Evolutionary conservation across 2,797 vertebrate species (phyloP).

Genomic region (Megalops cyprinoides): DNA sequence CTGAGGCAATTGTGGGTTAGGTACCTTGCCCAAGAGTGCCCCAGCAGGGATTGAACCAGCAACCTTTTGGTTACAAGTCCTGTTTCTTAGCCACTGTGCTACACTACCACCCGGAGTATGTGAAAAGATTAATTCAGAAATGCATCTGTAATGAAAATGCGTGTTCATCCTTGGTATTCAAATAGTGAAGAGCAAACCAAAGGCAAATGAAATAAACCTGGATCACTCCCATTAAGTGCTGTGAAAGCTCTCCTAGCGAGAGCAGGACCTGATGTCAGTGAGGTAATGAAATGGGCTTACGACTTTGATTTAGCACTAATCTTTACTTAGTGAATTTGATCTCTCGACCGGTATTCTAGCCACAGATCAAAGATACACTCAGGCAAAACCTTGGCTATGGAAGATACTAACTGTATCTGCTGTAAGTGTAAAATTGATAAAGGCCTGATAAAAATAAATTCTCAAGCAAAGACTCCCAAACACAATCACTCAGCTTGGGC

Average conservation of each 20-base stretch:
- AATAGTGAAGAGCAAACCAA: constrained; percentile 28
- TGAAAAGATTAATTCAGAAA: background rate
- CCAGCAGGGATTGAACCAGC: too few relatives aligned
- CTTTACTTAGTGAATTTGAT: constrained; percentile 15
- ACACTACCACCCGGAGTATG: too few relatives aligned
- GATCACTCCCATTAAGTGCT: constrained; percentile 29
- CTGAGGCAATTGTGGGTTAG: too few relatives aligned
- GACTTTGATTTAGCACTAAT: constrained; percentile 4
- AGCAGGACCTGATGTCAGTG: background rate
- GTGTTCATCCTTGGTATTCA: constrained; percentile 10
- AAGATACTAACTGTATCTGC: background rate
- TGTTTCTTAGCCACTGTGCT: too few relatives aligned
- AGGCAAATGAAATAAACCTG: constrained; percentile 25
- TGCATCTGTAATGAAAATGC: background rate
- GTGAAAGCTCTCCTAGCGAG: constrained; percentile 14
- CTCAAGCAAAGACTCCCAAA: too few relatives aligned
- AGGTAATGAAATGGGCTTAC: constrained; percentile 21
- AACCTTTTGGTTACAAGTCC: too few relatives aligned
- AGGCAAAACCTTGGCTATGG: constrained; percentile 12
- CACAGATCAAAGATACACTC: constrained; percentile 18
- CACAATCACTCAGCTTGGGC: too few relatives aligned
- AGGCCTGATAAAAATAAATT: too few relatives aligned
- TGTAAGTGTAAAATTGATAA: background rate
- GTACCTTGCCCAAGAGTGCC: too few relatives aligned
- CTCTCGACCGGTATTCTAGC: background rate